Evolutionary conservation across 2,113 vertebrate genomes (phyloP).

Genomic region (Rana temporaria): DNA sequence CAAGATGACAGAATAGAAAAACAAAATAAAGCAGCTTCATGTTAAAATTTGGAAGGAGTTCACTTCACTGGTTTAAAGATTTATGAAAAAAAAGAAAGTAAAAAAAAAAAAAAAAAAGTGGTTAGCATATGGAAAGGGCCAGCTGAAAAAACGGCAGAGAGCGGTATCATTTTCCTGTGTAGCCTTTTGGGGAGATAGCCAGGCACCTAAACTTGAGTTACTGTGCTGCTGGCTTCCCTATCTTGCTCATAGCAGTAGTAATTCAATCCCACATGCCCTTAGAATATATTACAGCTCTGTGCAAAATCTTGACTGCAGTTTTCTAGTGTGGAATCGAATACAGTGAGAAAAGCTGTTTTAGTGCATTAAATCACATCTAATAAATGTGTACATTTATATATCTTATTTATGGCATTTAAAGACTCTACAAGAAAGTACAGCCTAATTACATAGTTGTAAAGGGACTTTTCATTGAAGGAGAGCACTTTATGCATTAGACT

Average conservation of each 20-base stretch:
- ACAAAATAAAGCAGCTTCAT: conserved; percentile 56
- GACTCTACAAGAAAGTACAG: conserved; percentile 18
- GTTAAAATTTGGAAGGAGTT: conserved; percentile 49
- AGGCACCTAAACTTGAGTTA: conserved; percentile 70
- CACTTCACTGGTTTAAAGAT: conserved; percentile 54
- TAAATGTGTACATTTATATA: conserved; percentile 28
- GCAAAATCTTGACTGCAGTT: conserved; percentile 60
- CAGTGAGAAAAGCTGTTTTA: conserved; percentile 17
- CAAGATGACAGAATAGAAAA: conserved; percentile 58
- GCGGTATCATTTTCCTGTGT: conserved; percentile 70
- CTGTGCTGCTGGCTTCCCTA: conserved; percentile 64
- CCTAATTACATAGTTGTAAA: conserved; percentile 18
- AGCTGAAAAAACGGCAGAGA: conserved; percentile 74
- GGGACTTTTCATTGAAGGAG: not conserved
- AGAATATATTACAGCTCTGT: conserved; percentile 67
- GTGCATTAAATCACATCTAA: conserved; percentile 29
- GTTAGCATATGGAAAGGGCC: conserved; percentile 73
- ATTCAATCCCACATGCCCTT: conserved; percentile 70
- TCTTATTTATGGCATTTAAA: conserved; percentile 40
- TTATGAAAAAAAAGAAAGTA: conserved; percentile 26
- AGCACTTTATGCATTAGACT: conserved; percentile 5
- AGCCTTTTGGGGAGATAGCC: conserved; percentile 70
- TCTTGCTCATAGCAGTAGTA: conserved; percentile 69
- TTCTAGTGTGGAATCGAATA: conserved; percentile 18
- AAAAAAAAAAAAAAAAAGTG: conserved; percentile 54